Conservation (phyloP, 2,797 vertebrate species). For the Leucoraja ocellata region DNA sequence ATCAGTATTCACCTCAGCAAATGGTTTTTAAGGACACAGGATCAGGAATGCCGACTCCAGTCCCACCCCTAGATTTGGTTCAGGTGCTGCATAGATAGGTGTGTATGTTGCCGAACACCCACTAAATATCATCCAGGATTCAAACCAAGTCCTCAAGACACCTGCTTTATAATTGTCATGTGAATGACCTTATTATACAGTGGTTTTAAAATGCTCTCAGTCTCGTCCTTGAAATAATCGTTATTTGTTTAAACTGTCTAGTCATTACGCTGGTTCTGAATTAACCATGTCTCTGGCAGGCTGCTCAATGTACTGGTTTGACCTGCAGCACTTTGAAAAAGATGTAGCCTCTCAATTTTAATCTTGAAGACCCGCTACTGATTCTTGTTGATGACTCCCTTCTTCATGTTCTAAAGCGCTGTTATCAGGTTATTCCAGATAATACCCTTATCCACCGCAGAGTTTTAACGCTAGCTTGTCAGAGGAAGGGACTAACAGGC, state of each 20-base stretch:
- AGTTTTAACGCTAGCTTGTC: no score
- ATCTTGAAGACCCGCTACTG: not conserved
- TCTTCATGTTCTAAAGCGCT: not conserved
- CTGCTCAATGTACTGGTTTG: not conserved
- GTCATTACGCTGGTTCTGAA: not conserved
- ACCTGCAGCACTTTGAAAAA: not conserved
- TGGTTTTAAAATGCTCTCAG: constrained; percentile 14
- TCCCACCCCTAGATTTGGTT: not conserved
- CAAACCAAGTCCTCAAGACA: not conserved
- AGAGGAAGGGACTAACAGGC: no score
- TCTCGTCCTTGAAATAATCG: constrained; percentile 18
- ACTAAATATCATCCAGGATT: no score
- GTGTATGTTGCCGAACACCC: not conserved
- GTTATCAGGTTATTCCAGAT: not conserved
- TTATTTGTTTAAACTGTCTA: constrained; percentile 32
- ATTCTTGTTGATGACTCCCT: not conserved
- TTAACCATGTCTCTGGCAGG: not conserved
- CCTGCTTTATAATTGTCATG: not conserved
- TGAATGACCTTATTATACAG: not conserved
- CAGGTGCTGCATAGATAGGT: no score
- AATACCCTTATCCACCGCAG: no score
- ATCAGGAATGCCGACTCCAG: not conserved
- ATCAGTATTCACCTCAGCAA: no score
- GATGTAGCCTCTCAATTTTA: not conserved
- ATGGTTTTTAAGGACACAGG: not conserved